These are phyloP conservation scores for Pseudorasbora parva DNA, from an alignment of 2,113 vertebrate genomes.

Conservation along the genomic window DNA sequence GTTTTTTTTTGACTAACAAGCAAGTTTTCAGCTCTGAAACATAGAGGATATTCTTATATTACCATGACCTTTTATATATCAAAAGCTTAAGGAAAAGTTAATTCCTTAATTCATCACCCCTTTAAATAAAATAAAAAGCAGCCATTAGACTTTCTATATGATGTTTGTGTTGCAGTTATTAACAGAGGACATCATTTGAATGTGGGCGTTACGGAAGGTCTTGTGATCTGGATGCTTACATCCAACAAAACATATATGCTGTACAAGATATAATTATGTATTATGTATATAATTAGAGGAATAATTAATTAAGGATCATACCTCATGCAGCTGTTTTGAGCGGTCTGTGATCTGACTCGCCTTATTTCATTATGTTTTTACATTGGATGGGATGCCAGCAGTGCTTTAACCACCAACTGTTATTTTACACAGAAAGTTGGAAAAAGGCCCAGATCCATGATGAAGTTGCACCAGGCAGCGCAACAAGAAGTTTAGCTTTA, in stretches of 20 bases:
- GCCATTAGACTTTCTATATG: not conserved
- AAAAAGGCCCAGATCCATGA: not conserved
- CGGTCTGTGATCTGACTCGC: not conserved
- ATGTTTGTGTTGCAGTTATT: not conserved
- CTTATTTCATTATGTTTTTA: not conserved
- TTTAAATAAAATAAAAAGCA: no score
- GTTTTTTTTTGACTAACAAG: no score
- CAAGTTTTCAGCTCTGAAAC: no score
- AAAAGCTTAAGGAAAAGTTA: no score
- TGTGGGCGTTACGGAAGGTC: not conserved
- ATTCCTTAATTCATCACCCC: no score
- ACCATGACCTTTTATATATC: no score
- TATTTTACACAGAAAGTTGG: constrained; percentile 2
- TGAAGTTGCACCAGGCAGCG: not conserved
- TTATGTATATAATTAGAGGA: not conserved
- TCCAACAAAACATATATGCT: not conserved
- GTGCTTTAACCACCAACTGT: constrained; percentile 5
- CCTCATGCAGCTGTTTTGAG: not conserved
- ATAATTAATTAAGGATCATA: not conserved
- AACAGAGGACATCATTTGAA: not conserved
- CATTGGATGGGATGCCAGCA: not conserved
- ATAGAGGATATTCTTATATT: no score
- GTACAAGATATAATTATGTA: not conserved
- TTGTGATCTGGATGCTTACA: not conserved
- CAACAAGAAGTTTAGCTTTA: not conserved